Conservation (phyloP, 2,113 vertebrate species). For the Gymnarchus niloticus region DNA sequence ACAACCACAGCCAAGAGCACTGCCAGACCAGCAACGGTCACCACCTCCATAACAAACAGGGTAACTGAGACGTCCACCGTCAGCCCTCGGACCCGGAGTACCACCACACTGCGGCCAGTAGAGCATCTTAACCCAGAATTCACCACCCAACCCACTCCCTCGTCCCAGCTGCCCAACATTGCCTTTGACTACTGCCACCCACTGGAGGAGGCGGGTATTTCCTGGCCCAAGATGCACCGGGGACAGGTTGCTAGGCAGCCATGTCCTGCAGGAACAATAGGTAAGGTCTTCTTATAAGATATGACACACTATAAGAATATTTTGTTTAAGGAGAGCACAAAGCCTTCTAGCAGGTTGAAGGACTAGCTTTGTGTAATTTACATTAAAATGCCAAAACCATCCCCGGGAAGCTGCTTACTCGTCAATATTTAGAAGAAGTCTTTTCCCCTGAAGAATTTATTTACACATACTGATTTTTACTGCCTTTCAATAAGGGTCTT, state of each 20-base stretch:
- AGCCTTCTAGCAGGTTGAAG: not conserved
- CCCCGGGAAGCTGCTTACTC: not conserved
- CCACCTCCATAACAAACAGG: conserved; percentile 51
- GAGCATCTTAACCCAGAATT: conserved; percentile 50
- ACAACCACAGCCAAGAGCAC: conserved; percentile 68
- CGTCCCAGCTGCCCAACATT: conserved; percentile 74
- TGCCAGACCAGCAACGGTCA: conserved; percentile 43
- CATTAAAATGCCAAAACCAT: conserved; percentile 3
- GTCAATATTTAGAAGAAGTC: not conserved
- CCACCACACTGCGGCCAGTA: conserved; percentile 54
- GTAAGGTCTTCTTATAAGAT: conserved; percentile 48
- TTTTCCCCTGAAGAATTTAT: not conserved
- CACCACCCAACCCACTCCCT: conserved; percentile 56
- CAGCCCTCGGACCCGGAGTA: conserved; percentile 59
- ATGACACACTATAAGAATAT: not conserved
- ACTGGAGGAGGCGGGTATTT: conserved; percentile 73
- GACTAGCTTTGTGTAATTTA: not conserved
- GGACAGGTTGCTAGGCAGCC: conserved; percentile 76
- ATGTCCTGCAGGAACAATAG: conserved; percentile 80
- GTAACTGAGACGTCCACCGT: conserved; percentile 54
- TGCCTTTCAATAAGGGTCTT: conserved; percentile 3
- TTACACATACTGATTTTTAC: not conserved
- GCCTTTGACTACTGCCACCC: conserved; percentile 79
- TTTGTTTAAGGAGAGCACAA: not conserved
- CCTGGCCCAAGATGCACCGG: conserved; percentile 88